A percentile compares a stretch with the other conserved stretches of the same genome.
Evolutionary conservation across 2,888 invertebrate species (phyloP).

Genomic region (Aphidoletes aphidimyza): DNA sequence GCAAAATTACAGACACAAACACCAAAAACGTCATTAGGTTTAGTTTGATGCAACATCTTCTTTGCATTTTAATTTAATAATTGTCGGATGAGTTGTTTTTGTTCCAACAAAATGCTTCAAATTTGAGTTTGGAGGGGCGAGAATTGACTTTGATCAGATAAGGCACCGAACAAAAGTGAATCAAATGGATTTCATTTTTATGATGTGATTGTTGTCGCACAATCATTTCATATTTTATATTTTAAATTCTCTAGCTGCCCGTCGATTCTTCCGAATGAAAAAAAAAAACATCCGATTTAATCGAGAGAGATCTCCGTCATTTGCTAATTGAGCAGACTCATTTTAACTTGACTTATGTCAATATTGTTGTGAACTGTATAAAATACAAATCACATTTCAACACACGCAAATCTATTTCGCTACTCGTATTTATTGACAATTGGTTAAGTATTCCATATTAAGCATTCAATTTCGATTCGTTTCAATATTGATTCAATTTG

Average conservation of each 20-base stretch:
- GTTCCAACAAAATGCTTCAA: background rate
- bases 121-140: no score
- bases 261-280: background rate
- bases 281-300: no score
- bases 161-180: background rate
- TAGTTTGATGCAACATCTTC: constrained; percentile 35
- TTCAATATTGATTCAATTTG: background rate
- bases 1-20: background rate
- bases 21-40: no score
- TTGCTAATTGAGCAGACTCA: constrained; percentile 39
- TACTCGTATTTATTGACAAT: background rate
- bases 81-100: background rate
- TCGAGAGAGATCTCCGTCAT: constrained; percentile 19
- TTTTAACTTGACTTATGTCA: background rate
- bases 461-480: constrained; percentile 10
- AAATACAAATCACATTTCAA: background rate
- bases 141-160: background rate
- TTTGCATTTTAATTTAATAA: background rate
- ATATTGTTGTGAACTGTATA: background rate
- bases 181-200: constrained; percentile 35
- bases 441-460: background rate
- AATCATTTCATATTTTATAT: no score
- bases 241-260: background rate
- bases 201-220: background rate
- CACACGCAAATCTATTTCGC: no score